Evolutionary conservation across 2,888 invertebrate genomes (phyloP), one percentile per base, ranked within the genome.

Genomic region (Pandemis heparana): DNA sequence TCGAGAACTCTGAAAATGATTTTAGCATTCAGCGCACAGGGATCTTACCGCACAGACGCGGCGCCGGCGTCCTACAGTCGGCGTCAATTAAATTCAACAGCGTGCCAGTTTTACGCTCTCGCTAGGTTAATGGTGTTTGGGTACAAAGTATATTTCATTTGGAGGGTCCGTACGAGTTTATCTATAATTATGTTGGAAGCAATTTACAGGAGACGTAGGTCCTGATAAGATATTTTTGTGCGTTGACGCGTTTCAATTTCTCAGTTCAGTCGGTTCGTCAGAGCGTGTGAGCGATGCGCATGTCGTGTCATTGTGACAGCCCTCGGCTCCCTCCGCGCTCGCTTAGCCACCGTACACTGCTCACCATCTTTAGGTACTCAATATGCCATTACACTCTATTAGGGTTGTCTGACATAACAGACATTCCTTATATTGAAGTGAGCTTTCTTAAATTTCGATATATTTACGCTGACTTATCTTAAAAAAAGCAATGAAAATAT

Each of bases 201-300:
- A 80, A 85, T 85, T 81, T 81, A 78, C 75, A 76, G 78, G 80
- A 77, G 76, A 75, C 74, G 74, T 73, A 74, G 70, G 64, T 65
- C 65, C 69, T 32, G 74, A 74, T 74, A 74, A 61, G 69, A 74
- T 81, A 79, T 82, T 86, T 89, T 88, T 88, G 78, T 84, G 80
- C 84, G 87, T 88, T 88, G 85, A 85, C 85, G 85, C 87, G 85
- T 88, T 92, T 92, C 91, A 91, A 93, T 93, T 93, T 93, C 89
- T 89, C 91, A 91, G 91, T 87, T 89, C 89, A 92, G 89, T 90
- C 88, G 91, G 88, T 89, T 89, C 90, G 92, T 92, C 92, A 85
- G 83, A 80, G 79, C 86, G 86, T 79, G 88, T 94, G 92, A 92
- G 89, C 87, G 91, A 92, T 92, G 89, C 86, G 84, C 86, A 83